Percentiles rank a stretch among this genome's conserved stretches.
Conservation (phyloP, 2,797 vertebrate species). For the Acrocephalus scirpaceus region DNA sequence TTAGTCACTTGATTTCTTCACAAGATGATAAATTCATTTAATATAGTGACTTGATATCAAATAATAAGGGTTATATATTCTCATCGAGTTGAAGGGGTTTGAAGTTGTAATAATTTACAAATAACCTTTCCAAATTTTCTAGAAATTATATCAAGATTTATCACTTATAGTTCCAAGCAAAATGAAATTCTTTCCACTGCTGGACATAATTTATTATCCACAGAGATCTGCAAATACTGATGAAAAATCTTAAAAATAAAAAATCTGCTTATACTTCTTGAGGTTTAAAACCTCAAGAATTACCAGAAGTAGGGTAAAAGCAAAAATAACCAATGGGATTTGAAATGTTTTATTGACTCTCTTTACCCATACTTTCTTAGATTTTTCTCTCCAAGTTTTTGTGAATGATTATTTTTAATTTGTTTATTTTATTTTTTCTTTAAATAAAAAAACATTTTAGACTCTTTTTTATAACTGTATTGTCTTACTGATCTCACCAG, state of each 20-base stretch:
- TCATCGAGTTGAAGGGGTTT: slow-evolving; percentile 9
- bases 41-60: slow-evolving; percentile 1
- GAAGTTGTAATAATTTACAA: not conserved
- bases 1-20: not conserved
- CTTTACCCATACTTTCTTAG: not conserved
- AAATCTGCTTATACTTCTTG: not conserved
- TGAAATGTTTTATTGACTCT: not conserved
- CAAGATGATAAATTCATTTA: not conserved
- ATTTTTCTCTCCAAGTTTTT: not conserved
- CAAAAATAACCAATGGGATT: not conserved
- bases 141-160: slow-evolving; percentile 1
- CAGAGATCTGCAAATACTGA: not conserved
- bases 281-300: not conserved
- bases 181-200: not conserved
- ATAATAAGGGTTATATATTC: slow-evolving; percentile 20
- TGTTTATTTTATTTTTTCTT: not conserved
- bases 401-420: not conserved
- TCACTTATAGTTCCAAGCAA: not conserved
- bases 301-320: not conserved
- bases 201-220: not conserved
- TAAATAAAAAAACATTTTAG: not conserved
- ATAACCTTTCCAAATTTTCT: not conserved
- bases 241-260: not conserved
- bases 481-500: not conserved
- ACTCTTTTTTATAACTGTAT: not conserved